Evolutionary conservation across 2,888 invertebrate species (phyloP), one percentile per base, ranked within the genome.

Genomic region (Thalpophila matura): DNA sequence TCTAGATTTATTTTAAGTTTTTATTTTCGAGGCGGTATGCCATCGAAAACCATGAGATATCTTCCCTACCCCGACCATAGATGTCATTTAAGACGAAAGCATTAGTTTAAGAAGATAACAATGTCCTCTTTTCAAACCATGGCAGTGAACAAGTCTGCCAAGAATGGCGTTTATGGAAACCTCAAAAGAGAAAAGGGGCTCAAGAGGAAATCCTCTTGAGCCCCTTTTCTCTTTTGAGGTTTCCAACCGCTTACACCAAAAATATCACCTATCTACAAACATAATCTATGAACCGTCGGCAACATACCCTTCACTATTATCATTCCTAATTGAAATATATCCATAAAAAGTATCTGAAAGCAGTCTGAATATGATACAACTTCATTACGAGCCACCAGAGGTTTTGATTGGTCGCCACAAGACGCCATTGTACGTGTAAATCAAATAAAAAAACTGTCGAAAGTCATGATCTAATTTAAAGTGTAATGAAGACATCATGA

Each of bases 391-490:
- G 63, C 67, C 67, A 55, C 27, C 47, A 35, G 31, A 42, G 58
- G 42, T 51, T 53, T 57, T 76, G 85, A 86, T 86, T 83, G 76
- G 77, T 84, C 84, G 68, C 89, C 83, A 70, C 88, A 86, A 80
- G 88, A 77, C 62, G 69, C 78, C 81, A 83, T 91, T 90, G 89
- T 91, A 60, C 59, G 47, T 29, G 57, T 67, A 81, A 86, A 83
- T 76, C 57, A 69, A 80, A 84, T 85, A 83, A 83, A 89, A 89
- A 79, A 80, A 74, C 64, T 58, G 54, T 55, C 58, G 74, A 81
- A 82, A 85, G 82, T 80, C 85, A 84, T 87, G 89, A 88, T 89
- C 86, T 87, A 86, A 90, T 89, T 89, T 84, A 84, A 84, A 77
- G 62, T 79, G 68, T 83, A 80, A 89, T 86, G 77, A 67, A 87